These are phyloP conservation scores for Scaptodrosophila lebanonensis DNA, from an alignment of 1,140 invertebrate species.

Conservation along the genomic window DNA sequence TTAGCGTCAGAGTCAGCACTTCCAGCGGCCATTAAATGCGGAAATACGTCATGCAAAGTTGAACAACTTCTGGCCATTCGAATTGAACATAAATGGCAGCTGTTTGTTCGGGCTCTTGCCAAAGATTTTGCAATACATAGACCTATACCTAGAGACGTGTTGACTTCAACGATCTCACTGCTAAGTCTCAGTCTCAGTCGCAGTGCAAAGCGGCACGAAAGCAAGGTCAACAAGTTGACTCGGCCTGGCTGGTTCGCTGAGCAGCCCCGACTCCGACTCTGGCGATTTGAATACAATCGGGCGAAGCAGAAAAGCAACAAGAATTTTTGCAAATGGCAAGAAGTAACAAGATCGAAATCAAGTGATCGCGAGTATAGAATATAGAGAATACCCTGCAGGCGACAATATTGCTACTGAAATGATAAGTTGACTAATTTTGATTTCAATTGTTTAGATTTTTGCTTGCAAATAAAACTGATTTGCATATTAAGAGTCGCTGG, in stretches of 20 bases:
- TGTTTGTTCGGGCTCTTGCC: no score
- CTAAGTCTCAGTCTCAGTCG: no score
- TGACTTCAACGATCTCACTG: slow-evolving; percentile 35
- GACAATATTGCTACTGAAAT: no score
- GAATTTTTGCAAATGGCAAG: slow-evolving; percentile 43
- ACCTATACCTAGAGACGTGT: slow-evolving; percentile 23
- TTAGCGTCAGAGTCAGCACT: no score
- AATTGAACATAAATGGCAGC: no score
- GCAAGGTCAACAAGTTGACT: slow-evolving; percentile 61
- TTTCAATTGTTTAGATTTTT: no score
- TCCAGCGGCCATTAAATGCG: slow-evolving; percentile 59
- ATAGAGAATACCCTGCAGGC: no score
- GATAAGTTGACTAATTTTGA: no score
- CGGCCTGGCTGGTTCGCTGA: neutral
- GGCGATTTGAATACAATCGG: slow-evolving; percentile 66
- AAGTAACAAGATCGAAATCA: no score
- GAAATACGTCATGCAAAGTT: slow-evolving; percentile 66
- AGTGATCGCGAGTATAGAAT: no score
- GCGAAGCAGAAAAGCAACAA: slow-evolving; percentile 25
- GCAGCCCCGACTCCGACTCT: slow-evolving; percentile 5
- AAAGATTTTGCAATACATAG: slow-evolving; percentile 31
- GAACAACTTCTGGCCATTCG: slow-evolving; percentile 12
- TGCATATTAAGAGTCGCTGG: no score
- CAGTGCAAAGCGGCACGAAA: neutral
- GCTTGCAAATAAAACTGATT: no score